Base-by-base conservation (phyloP, 2,888 invertebrate species). In the Myopa tessellatipennis region DNA sequence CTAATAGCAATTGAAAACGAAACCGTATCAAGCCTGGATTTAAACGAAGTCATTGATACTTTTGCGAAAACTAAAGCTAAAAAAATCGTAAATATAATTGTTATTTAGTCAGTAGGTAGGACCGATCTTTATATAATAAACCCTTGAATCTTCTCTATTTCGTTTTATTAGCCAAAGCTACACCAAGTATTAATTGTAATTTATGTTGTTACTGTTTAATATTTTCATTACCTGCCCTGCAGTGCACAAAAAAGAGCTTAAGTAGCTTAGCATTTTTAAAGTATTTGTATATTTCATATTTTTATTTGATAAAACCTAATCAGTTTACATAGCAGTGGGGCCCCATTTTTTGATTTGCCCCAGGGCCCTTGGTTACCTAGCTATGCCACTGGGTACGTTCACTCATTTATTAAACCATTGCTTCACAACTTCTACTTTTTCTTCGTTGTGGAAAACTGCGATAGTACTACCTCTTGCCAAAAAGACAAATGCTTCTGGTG, bases 1-100 rank as follows among this genome's bases (percentile, higher is more conserved):
- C 67, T 74, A 67, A 74, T 74, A 74, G 67, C 65, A 74, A 74
- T 74, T 74, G 50, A 74, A 74, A 67, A 38, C 68, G 67, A 65
- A 65, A 65, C 74, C 65, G 34, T 67, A 74, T 74, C 74, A 67
- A 74, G 67, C 67, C 67, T 74, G 61, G 73, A 40, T 73, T 73
- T 72, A 61, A 61, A 61, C 5, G 61, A 72, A 72, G 72, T 58
- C 58, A 72, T 72, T 72, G 72, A 58, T 58, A 72, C 38, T 55
- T 72, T 58, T 72, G 36, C 72, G 55, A 72, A 72, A 72, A n/a
- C 26, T 12, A 38, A 52, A 52, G 34, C 26, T 36, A 52, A 26
- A 61, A 61, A 61, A 61, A 61, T 26, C 26, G 61, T 61, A 61
- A 26, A 18, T 61, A 61, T 61, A 61, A 61, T 61, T 61, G 61